A percentile compares a stretch with the other conserved stretches of the same genome.
These are phyloP conservation scores for Pogona vitticeps DNA, from an alignment of 2,113 vertebrate genomes.

Conservation along the genomic window DNA sequence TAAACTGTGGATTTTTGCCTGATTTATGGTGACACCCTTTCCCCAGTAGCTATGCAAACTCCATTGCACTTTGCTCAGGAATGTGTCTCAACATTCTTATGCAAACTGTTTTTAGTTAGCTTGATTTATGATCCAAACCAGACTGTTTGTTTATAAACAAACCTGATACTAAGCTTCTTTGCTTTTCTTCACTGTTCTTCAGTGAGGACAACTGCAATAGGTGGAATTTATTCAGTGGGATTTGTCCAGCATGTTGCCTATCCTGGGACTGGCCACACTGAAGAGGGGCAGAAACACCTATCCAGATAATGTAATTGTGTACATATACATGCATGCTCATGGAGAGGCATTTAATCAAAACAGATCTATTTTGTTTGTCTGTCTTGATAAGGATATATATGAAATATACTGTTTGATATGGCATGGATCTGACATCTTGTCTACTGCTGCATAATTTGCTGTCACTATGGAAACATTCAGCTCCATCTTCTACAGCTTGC, in stretches of 20 bases:
- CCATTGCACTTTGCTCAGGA: background rate
- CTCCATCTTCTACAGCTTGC: background rate
- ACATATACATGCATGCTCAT: background rate
- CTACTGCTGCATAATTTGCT: background rate
- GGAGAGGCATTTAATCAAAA: background rate
- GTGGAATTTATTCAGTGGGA: background rate
- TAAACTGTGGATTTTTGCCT: background rate
- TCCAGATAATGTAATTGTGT: background rate
- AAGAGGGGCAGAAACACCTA: background rate
- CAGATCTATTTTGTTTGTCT: background rate
- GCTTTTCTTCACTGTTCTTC: background rate
- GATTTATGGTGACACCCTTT: background rate
- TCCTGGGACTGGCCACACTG: background rate
- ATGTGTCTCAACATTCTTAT: background rate
- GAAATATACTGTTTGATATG: background rate
- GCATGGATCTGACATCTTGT: background rate
- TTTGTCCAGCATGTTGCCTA: background rate
- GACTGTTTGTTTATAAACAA: background rate
- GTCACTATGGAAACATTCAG: constrained; percentile 29
- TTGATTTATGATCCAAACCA: background rate
- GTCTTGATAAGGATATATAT: background rate
- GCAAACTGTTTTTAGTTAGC: background rate
- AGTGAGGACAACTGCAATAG: background rate
- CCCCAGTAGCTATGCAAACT: no score
- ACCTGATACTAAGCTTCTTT: background rate